Evolutionary conservation across 64 coral and sea anemone genomes (phyloP), one percentile per base, ranked within the genome.

Genomic region (Montipora foliosa): DNA sequence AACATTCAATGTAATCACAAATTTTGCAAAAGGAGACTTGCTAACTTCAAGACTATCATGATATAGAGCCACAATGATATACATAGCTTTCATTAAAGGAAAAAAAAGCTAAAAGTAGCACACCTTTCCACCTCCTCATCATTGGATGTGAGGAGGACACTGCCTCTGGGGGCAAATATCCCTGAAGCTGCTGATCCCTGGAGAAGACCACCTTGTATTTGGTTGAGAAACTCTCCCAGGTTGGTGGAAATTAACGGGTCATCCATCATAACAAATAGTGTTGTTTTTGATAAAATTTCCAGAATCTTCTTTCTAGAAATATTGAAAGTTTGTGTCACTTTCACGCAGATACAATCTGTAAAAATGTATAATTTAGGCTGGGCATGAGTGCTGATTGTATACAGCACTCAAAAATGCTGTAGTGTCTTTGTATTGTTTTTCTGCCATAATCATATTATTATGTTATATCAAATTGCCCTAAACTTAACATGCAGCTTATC

Each of bases 141-240:
- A 85, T 87, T 87, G 17, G 24, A 70, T 21, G 64, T 70, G 12
- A 87, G 46, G 1, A 87, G 83, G 6, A 87, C 45, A 72, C 66
- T 71, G 22, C 83, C 83, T 72, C 62, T 72, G 19, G 66, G 83
- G 19, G 62, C 6, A 44, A 20, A 61, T 3, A 83, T 17, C 1
- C 90, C 90, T 29, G 79, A 22, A 16, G 14, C 74, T 20, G 66
- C 14, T 20, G 90, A 91, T 2, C 90, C 90, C 64, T 83, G 79
- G 12, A 15, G 47, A 3, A 91, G 67, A 20, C 90, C 90, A 57
- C 90, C 67, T 60, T 91, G 90, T 15, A 75, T 46, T 49, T 91
- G 79, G 46, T 83, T 82, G 17, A 82, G 49, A 74, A 91, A 91
- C 15, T 91, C 90, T 59, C 66, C 79, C 13, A 91, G 70, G 79